A percentile compares a stretch with the other conserved stretches of the same genome.
phyloP scores from a whole-genome alignment of 2,888 invertebrate genomes.

The Elgonia sp. region DNA sequence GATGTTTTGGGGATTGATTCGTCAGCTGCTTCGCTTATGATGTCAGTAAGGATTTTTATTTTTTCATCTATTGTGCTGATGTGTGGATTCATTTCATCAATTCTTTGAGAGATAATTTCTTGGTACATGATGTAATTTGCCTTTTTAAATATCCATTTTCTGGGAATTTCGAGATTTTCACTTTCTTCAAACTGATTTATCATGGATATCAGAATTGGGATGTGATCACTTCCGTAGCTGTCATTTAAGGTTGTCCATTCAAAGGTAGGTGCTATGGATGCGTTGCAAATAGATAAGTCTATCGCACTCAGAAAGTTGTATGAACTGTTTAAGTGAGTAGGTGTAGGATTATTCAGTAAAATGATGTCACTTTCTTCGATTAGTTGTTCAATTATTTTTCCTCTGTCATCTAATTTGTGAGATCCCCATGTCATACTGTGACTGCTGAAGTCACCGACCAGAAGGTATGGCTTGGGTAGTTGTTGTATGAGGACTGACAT shows the following conservation, averaged over 20 bases:
- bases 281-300: not conserved
- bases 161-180: not conserved
- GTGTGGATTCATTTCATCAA: not conserved
- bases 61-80: not conserved
- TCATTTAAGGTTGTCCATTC: not conserved
- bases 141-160: conserved; percentile 68
- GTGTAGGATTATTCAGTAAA: not conserved
- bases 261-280: not conserved
- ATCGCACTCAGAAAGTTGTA: not conserved
- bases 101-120: not conserved
- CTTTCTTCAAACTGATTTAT: not conserved
- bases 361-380: not conserved
- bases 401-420: no score
- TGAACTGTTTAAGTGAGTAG: not conserved
- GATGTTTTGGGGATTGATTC: conserved; percentile 61
- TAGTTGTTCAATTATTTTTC: not conserved
- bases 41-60: conserved; percentile 25
- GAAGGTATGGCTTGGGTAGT: no score
- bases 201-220: not conserved
- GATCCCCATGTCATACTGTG: no score
- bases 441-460: no score
- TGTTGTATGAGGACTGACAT: no score
- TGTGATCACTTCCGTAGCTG: not conserved
- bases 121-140: conserved; percentile 63
- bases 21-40: conserved; percentile 63